Evolutionary conservation across 2,888 invertebrate genomes (phyloP).

Genomic region (Dinocampus coccinellae): DNA sequence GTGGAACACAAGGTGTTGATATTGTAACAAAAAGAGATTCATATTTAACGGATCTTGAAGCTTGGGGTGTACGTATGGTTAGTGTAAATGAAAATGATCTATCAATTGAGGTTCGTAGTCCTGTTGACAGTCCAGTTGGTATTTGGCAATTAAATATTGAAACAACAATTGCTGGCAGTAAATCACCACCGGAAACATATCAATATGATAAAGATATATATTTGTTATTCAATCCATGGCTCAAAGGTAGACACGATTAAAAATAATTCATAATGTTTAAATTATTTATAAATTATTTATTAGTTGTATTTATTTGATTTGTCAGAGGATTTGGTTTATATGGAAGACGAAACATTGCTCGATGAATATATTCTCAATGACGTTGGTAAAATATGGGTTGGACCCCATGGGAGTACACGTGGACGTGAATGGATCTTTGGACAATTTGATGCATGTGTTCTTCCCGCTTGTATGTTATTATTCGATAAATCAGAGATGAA

Average conservation of each 20-base stretch:
- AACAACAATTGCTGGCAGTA: constrained; percentile 71
- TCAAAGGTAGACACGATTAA: constrained; percentile 81
- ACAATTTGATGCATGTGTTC: constrained; percentile 81
- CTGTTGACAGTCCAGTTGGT: constrained; percentile 77
- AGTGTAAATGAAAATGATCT: constrained; percentile 56
- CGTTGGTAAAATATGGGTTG: constrained; percentile 89
- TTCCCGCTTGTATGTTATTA: constrained; percentile 80
- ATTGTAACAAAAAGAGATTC: constrained; percentile 59
- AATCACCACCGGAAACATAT: constrained; percentile 68
- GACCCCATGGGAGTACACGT: constrained; percentile 78
- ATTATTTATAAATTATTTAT: not conserved
- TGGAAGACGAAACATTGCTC: constrained; percentile 78
- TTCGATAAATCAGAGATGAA: constrained; percentile 76
- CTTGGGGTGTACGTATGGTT: constrained; percentile 69
- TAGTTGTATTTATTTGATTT: constrained; percentile 36
- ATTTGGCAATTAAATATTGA: constrained; percentile 78
- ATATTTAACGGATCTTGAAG: constrained; percentile 58
- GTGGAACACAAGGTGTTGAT: constrained; percentile 72
- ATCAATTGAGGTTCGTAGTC: constrained; percentile 74
- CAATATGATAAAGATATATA: constrained; percentile 79
- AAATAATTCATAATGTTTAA: not conserved
- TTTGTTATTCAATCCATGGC: constrained; percentile 88
- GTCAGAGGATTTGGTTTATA: constrained; percentile 81
- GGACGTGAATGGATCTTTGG: constrained; percentile 90
- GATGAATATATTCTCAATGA: constrained; percentile 86